Evolutionary conservation across 2,797 vertebrate genomes (phyloP).

Genomic region (Iguana delicatissima): DNA sequence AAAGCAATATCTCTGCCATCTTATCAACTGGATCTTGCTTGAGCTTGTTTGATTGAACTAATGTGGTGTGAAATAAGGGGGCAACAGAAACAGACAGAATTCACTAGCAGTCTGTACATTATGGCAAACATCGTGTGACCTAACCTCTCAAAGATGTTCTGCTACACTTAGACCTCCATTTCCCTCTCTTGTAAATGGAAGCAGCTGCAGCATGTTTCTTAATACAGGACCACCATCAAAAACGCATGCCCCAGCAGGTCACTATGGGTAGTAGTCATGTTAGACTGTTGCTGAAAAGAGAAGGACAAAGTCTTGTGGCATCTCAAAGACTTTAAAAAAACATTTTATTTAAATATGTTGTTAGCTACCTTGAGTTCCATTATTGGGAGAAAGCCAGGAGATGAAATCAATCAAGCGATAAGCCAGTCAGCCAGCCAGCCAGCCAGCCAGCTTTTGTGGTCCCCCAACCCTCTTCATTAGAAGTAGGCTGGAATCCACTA

Average conservation of each 20-base stretch:
- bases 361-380: no score
- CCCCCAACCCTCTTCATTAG: no score
- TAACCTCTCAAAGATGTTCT: background rate
- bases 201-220: constrained; percentile 17
- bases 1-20: constrained; percentile 38
- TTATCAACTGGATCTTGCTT: constrained; percentile 15
- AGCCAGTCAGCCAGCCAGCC: no score
- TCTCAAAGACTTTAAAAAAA: no score
- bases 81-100: background rate
- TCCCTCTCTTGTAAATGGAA: background rate
- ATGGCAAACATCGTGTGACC: background rate
- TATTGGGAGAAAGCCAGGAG: no score
- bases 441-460: no score
- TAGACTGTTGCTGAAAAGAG: no score
- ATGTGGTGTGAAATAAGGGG: background rate
- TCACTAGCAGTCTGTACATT: fast-evolving
- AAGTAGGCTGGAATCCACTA: background rate
- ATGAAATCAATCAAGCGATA: no score
- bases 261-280: background rate
- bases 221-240: background rate
- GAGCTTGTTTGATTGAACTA: constrained; percentile 10
- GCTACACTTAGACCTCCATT: background rate
- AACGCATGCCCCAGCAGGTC: background rate
- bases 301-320: no score
- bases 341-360: no score